Evolutionary conservation across 2,888 invertebrate genomes (phyloP).

Genomic region (Onthophagus sagittarius): DNA sequence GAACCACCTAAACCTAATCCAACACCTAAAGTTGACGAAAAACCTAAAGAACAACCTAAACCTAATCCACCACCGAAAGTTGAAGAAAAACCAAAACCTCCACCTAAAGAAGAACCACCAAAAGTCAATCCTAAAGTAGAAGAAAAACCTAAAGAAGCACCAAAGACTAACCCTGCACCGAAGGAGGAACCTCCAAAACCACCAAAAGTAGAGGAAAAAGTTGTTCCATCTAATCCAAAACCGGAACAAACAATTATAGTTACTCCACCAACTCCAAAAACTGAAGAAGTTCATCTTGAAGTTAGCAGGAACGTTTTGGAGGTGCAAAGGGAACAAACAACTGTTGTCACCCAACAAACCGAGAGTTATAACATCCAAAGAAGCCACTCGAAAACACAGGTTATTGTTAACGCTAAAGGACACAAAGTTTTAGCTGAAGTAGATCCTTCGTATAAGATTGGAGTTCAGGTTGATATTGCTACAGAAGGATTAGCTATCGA

Average conservation of each 20-base stretch:
- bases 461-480: constrained; percentile 22
- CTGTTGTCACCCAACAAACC: constrained; percentile 16
- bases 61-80: neutral
- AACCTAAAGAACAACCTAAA: constrained; percentile 22
- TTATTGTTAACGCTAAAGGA: constrained; percentile 14
- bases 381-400: constrained; percentile 17
- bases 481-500: constrained; percentile 22
- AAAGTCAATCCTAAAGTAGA: constrained; percentile 25
- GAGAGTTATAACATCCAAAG: constrained; percentile 13
- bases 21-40: constrained; percentile 20
- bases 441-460: constrained; percentile 22
- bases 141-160: constrained; percentile 34
- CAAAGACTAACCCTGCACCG: constrained; percentile 30
- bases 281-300: neutral
- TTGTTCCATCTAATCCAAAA: constrained; percentile 24
- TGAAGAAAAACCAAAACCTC: constrained; percentile 3
- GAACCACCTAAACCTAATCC: constrained; percentile 21
- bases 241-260: neutral
- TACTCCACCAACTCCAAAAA: neutral
- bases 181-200: constrained; percentile 14
- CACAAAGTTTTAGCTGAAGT: constrained; percentile 37
- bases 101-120: neutral
- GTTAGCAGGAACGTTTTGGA: constrained; percentile 2
- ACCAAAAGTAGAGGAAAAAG: constrained; percentile 20
- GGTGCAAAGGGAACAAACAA: neutral